phyloP scores from a whole-genome alignment of 2,113 vertebrate species.

The Myotis davidii region DNA sequence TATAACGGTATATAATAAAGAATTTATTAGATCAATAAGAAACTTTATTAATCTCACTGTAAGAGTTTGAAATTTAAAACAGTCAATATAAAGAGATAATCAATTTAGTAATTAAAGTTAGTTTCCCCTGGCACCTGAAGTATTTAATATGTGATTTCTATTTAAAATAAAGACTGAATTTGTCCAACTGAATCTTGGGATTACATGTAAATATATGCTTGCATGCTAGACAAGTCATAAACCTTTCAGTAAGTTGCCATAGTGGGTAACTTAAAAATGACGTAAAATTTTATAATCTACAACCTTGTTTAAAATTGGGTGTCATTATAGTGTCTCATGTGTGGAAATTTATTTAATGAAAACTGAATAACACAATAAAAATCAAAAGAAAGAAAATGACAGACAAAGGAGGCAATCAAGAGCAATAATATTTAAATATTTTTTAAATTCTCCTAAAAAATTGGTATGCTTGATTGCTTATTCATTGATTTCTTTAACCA shows the following conservation, averaged over 20 bases:
- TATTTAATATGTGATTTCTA: constrained; percentile 11
- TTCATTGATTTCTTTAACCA: neutral
- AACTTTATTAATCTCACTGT: neutral
- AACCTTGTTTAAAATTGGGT: neutral
- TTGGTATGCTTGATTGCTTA: neutral
- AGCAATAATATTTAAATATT: neutral
- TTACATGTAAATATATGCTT: constrained; percentile 10
- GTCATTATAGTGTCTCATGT: neutral
- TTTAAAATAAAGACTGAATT: neutral
- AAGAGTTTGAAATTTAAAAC: neutral
- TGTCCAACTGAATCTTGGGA: neutral
- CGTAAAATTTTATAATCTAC: neutral
- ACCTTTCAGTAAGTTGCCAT: neutral
- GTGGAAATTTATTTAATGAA: neutral
- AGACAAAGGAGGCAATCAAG: neutral
- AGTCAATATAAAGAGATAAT: neutral
- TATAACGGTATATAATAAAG: neutral
- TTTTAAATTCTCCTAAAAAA: constrained; percentile 19
- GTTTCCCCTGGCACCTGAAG: neutral
- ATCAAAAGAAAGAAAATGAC: neutral
- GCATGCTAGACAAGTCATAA: neutral
- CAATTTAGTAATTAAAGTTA: neutral
- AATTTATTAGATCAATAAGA: neutral
- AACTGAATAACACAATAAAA: neutral
- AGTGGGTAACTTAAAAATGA: neutral